phyloP scores from a whole-genome alignment of 35 echinoderm and acorn worm genomes.

The Acanthaster planci region DNA sequence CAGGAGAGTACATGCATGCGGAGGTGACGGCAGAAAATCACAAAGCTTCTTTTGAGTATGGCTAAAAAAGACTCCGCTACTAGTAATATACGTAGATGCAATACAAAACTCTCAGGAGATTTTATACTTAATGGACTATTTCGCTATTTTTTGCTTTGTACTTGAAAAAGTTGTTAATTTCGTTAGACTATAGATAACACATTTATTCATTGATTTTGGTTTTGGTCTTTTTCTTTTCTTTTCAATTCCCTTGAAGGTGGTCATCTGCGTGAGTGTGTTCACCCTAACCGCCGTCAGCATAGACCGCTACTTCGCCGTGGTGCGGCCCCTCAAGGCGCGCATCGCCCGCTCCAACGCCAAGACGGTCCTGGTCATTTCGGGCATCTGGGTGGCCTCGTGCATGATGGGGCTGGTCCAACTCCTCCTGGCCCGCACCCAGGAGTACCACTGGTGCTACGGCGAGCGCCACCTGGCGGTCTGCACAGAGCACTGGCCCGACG shows the following conservation, averaged over 20 bases:
- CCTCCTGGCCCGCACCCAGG: constrained; percentile 37
- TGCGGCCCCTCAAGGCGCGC: constrained; percentile 59
- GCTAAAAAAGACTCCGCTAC: too few relatives aligned
- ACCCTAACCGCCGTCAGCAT: constrained; percentile 78
- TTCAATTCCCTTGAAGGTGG: constrained; percentile 47
- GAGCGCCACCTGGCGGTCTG: constrained; percentile 5
- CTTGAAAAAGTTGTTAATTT: too few relatives aligned
- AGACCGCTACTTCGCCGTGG: constrained; percentile 83
- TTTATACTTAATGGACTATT: too few relatives aligned
- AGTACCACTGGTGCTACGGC: constrained; percentile 33
- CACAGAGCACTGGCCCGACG: constrained; percentile 49
- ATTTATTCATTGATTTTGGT: too few relatives aligned
- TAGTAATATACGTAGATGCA: too few relatives aligned
- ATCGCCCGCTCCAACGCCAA: constrained; percentile 60
- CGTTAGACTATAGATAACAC: too few relatives aligned
- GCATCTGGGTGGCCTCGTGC: constrained; percentile 58
- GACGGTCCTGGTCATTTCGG: constrained; percentile 54
- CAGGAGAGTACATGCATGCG: too few relatives aligned
- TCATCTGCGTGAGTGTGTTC: constrained; percentile 73
- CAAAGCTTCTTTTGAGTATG: too few relatives aligned
- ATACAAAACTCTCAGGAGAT: too few relatives aligned
- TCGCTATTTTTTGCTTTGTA: too few relatives aligned
- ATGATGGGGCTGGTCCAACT: constrained; percentile 61
- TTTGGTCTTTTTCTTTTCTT: too few relatives aligned
- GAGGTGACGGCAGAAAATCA: too few relatives aligned